Conservation (phyloP, 2,888 invertebrate genomes). For the Lucinisca nassula region DNA sequence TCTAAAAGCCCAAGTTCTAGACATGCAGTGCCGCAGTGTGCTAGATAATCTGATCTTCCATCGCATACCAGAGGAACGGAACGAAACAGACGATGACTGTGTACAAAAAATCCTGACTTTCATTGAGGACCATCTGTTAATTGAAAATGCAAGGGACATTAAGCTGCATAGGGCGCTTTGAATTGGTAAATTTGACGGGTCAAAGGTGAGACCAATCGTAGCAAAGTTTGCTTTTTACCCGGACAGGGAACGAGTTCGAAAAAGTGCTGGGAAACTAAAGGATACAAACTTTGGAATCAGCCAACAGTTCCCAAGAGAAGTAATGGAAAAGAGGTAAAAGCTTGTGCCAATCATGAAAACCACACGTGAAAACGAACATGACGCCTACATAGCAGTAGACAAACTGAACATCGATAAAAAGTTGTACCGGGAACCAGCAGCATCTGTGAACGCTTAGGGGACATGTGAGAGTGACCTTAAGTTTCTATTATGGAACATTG, state of each 20-base stretch:
- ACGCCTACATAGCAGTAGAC: conserved; percentile 5
- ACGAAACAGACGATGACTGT: background rate
- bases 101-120: background rate
- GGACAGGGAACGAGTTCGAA: background rate
- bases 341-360: conserved; percentile 11
- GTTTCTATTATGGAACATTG: conserved; percentile 2
- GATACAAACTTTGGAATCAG: background rate
- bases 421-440: conserved; percentile 15
- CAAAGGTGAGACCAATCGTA: background rate
- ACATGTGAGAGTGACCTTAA: background rate
- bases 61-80: background rate
- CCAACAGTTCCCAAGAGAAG: background rate
- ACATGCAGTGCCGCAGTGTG: conserved; percentile 17
- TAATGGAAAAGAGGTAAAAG: background rate
- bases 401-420: conserved; percentile 25
- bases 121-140: background rate
- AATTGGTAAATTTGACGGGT: background rate
- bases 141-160: background rate
- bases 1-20: background rate
- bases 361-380: background rate
- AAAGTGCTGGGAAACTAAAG: background rate
- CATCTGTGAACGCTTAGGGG: too few species aligned
- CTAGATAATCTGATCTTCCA: conserved; percentile 9
- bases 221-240: background rate
- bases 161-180: background rate